A percentile compares a stretch with the other conserved stretches of the same genome.
These are phyloP conservation scores for Pempheris klunzingeri DNA, from an alignment of 2,797 vertebrate genomes.

Conservation along the genomic window DNA sequence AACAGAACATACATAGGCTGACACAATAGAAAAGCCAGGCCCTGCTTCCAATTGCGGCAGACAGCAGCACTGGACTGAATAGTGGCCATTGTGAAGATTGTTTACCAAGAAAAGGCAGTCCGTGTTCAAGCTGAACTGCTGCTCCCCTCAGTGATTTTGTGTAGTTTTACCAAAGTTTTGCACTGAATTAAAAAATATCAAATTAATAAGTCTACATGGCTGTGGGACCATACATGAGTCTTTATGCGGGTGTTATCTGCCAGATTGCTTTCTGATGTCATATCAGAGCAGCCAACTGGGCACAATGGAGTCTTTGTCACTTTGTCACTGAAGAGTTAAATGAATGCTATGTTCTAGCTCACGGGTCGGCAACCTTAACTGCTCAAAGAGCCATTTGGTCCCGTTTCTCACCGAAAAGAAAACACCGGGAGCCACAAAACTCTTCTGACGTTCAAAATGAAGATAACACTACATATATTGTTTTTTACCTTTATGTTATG, in stretches of 20 bases:
- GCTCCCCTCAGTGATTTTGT: background rate
- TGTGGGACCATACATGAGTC: background rate
- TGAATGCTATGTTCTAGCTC: slow-evolving; percentile 44
- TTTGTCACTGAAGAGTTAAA: slow-evolving; percentile 60
- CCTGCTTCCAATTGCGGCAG: slow-evolving; percentile 78
- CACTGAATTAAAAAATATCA: background rate
- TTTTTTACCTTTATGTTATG: no score
- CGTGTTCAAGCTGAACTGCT: slow-evolving; percentile 30
- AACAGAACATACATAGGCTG: slow-evolving; percentile 68
- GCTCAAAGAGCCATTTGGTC: no score
- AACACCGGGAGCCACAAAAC: no score
- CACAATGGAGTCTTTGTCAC: slow-evolving; percentile 71
- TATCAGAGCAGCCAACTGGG: slow-evolving; percentile 49
- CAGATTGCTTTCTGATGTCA: slow-evolving; percentile 72
- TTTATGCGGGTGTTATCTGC: slow-evolving; percentile 32
- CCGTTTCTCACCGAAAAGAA: no score
- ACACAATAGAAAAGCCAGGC: slow-evolving; percentile 79
- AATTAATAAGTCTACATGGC: background rate
- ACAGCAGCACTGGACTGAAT: slow-evolving; percentile 74
- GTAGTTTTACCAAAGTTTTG: background rate
- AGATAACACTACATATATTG: no score
- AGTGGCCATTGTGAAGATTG: slow-evolving; percentile 75
- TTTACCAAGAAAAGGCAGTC: slow-evolving; percentile 42
- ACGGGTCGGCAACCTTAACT: no score
- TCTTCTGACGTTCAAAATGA: no score